Percentiles rank a stretch among this genome's conserved stretches.
Evolutionary conservation across 2,888 invertebrate species (phyloP).

Genomic region (Alsophila aescularia): DNA sequence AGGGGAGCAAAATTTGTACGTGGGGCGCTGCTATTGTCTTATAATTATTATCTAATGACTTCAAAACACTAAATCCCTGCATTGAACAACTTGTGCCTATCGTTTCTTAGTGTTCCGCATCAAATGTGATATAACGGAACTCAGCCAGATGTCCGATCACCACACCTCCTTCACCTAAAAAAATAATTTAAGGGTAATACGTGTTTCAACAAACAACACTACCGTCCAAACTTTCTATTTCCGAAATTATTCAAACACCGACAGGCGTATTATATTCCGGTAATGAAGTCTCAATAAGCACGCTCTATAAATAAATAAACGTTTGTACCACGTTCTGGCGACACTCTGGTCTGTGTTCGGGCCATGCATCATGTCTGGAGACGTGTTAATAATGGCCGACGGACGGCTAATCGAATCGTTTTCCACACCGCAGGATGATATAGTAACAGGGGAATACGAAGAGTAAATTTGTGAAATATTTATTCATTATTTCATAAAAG

Average conservation of each 20-base stretch:
- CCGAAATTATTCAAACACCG: slow-evolving; percentile 30
- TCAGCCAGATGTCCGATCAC: too few species aligned
- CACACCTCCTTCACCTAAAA: too few species aligned
- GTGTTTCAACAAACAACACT: background rate
- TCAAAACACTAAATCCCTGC: too few species aligned
- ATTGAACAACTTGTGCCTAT: too few species aligned
- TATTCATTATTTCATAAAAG: background rate
- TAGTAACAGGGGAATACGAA: slow-evolving; percentile 17
- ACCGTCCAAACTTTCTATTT: slow-evolving; percentile 25
- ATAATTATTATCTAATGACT: too few species aligned
- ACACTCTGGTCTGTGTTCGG: slow-evolving; percentile 29
- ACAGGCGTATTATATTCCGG: slow-evolving; percentile 21
- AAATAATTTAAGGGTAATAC: too few species aligned
- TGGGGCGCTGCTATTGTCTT: too few species aligned
- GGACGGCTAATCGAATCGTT: slow-evolving; percentile 58
- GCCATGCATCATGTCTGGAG: slow-evolving; percentile 50
- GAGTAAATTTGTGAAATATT: background rate
- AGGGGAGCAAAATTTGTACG: too few species aligned
- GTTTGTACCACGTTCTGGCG: slow-evolving; percentile 27
- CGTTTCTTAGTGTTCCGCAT: too few species aligned
- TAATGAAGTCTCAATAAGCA: slow-evolving; percentile 38
- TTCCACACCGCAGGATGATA: slow-evolving; percentile 49
- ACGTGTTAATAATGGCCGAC: slow-evolving; percentile 44
- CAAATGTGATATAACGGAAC: too few species aligned
- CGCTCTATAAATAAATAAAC: slow-evolving; percentile 37